These are phyloP conservation scores for Rattus norvegicus DNA, from an alignment of 2,113 vertebrate species.

Conservation along the genomic window GRCr8 NC_086026.1:104922001-104922500, in stretches of 20 bases:
- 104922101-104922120: not conserved
- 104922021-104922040: not conserved
- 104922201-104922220: not conserved
- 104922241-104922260: not conserved
- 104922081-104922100: not conserved
- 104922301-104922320: not conserved
- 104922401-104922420: constrained; percentile 93
- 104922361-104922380: not conserved
- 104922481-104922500: constrained; percentile 99
- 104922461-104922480: constrained; percentile 99
- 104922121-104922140: not conserved
- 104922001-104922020: not conserved
- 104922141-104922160: not conserved
- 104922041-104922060: not conserved
- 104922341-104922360: not conserved
- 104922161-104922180: not conserved
- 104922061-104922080: not conserved
- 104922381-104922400: constrained; percentile 82
- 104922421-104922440: constrained; percentile 98
- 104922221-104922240: constrained; percentile 3
- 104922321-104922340: constrained; percentile 43
- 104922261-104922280: constrained; percentile 11
- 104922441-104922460: constrained; percentile 99
- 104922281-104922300: not conserved
- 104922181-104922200: not conserved